A percentile compares a stretch with the other conserved stretches of the same genome.
phyloP scores from a whole-genome alignment of 35 echinoderm and acorn worm genomes.

The Lytechinus variegatus region DNA sequence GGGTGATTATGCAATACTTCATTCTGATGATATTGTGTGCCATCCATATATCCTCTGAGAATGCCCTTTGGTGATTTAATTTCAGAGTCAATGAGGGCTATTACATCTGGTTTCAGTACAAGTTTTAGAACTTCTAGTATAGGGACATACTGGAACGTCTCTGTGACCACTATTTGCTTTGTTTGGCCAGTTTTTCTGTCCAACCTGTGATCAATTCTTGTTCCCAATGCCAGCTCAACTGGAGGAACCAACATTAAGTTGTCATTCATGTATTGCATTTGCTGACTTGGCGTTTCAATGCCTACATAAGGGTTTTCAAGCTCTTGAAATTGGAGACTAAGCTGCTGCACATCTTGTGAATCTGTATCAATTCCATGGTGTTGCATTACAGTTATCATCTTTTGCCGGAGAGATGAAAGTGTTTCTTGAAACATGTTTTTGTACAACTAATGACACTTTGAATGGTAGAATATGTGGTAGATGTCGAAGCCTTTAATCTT shows the following conservation, averaged over 20 bases:
- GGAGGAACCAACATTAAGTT: slow-evolving; percentile 54
- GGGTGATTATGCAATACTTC: slow-evolving; percentile 49
- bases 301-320: slow-evolving; percentile 58
- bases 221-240: slow-evolving; percentile 52
- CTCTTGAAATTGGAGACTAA: slow-evolving; percentile 52
- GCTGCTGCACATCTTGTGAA: slow-evolving; percentile 60
- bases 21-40: slow-evolving; percentile 23
- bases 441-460: slow-evolving; percentile 53
- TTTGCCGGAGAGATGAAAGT: slow-evolving; percentile 51
- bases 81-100: slow-evolving; percentile 45
- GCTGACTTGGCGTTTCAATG: slow-evolving; percentile 40
- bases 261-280: slow-evolving; percentile 61
- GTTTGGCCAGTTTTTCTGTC: slow-evolving; percentile 62
- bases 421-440: slow-evolving; percentile 57
- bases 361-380: slow-evolving; percentile 54
- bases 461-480: slow-evolving; percentile 57
- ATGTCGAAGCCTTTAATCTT: slow-evolving; percentile 52
- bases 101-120: slow-evolving; percentile 42
- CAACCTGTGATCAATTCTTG: slow-evolving; percentile 53
- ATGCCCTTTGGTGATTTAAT: neutral
- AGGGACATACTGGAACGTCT: slow-evolving; percentile 66
- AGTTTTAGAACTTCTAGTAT: slow-evolving; percentile 42
- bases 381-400: slow-evolving; percentile 40
- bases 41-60: slow-evolving; percentile 50
- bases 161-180: slow-evolving; percentile 56